A percentile compares a stretch with the other conserved stretches of the same genome.
These are phyloP conservation scores for Sakesphorus luctuosus DNA, from an alignment of 2,113 vertebrate species.

Conservation along the genomic window DNA sequence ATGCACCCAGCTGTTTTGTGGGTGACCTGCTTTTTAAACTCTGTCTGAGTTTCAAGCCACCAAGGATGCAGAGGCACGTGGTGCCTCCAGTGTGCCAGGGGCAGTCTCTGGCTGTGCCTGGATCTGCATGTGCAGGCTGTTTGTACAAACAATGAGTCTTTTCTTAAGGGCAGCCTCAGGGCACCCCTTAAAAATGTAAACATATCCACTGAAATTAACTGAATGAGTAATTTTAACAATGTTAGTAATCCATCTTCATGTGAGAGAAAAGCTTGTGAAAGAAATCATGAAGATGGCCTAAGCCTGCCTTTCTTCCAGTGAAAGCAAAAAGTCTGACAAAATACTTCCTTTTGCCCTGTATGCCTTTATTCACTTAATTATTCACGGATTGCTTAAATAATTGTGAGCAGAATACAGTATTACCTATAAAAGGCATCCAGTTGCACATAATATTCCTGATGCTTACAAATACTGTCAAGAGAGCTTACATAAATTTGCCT, in stretches of 20 bases:
- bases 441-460: neutral
- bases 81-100: neutral
- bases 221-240: neutral
- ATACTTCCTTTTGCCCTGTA: neutral
- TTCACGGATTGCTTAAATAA: neutral
- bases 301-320: neutral
- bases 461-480: neutral
- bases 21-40: neutral
- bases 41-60: neutral
- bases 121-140: neutral
- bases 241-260: neutral
- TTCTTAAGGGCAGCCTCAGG: neutral
- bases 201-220: neutral
- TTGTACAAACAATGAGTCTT: neutral
- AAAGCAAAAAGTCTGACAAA: neutral
- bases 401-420: neutral
- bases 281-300: neutral
- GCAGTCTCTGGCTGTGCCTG: neutral
- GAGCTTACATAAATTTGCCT: neutral
- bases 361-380: neutral
- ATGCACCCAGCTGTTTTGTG: neutral
- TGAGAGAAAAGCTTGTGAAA: neutral
- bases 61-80: rapidly evolving
- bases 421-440: neutral
- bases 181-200: neutral